Evolutionary conservation across 1,140 invertebrate species (phyloP).

Genomic region (Helicoverpa zea): DNA sequence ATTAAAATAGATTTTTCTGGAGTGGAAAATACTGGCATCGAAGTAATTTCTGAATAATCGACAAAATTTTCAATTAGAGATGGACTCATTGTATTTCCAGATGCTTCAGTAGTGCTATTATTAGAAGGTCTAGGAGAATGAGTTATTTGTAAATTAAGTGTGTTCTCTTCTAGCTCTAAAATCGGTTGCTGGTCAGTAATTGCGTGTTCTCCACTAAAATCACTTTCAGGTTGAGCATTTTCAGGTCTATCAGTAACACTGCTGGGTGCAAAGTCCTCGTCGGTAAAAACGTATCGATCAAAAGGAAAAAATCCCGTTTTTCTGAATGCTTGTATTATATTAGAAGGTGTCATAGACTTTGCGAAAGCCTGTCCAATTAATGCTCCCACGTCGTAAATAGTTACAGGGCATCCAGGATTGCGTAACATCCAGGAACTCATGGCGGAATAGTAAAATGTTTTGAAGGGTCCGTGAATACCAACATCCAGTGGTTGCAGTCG

Average conservation of each 20-base stretch:
- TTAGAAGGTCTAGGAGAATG: too few relatives aligned
- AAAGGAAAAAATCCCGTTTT: slow-evolving; percentile 51
- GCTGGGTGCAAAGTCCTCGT: slow-evolving; percentile 52
- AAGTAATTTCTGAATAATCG: too few relatives aligned
- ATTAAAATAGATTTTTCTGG: too few relatives aligned
- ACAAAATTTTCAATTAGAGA: too few relatives aligned
- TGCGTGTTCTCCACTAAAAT: neutral
- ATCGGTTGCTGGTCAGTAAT: neutral
- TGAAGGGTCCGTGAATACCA: slow-evolving; percentile 73
- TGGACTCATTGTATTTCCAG: too few relatives aligned
- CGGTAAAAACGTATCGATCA: slow-evolving; percentile 48
- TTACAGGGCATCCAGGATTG: slow-evolving; percentile 55
- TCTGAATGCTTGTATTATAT: slow-evolving; percentile 42
- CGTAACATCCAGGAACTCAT: slow-evolving; percentile 66
- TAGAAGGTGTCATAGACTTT: slow-evolving; percentile 52
- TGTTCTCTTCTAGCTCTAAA: neutral
- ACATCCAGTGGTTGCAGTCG: slow-evolving; percentile 85
- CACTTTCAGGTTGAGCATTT: too few relatives aligned
- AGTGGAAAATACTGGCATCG: too few relatives aligned
- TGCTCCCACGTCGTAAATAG: slow-evolving; percentile 54
- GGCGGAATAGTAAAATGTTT: slow-evolving; percentile 67
- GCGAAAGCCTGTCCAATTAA: slow-evolving; percentile 49
- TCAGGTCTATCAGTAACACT: slow-evolving; percentile 51
- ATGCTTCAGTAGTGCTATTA: too few relatives aligned
- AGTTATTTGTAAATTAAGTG: too few relatives aligned